A percentile compares a stretch with the other conserved stretches of the same genome.
Conservation (phyloP, 2,797 vertebrate genomes). For the Picus viridis region DNA sequence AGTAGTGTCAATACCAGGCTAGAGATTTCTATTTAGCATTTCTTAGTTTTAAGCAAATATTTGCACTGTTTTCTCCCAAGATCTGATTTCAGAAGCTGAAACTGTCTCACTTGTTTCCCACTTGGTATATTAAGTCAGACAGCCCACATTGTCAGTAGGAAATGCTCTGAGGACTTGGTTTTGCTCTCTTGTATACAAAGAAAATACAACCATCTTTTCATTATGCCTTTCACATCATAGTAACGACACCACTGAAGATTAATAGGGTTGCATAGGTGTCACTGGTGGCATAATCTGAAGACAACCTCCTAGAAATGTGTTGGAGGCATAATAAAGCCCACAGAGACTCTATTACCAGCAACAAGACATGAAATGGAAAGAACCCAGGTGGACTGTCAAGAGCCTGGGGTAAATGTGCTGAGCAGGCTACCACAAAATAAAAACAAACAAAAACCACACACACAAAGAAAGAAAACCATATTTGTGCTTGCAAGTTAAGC, state of each 20-base stretch:
- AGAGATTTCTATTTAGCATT: neutral
- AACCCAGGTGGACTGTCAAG: neutral
- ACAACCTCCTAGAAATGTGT: neutral
- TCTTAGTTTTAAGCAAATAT: neutral
- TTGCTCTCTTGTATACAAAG: neutral
- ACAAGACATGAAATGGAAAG: neutral
- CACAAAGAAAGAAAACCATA: neutral
- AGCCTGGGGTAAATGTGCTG: neutral
- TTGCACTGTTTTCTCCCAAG: neutral
- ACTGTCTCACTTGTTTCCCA: neutral
- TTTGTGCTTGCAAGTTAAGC: neutral
- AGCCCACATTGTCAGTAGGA: rapidly evolving
- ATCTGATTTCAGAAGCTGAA: neutral
- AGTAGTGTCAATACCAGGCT: neutral
- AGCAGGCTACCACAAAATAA: neutral
- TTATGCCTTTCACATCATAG: neutral
- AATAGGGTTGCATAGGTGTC: neutral
- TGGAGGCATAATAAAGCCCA: neutral
- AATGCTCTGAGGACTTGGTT: neutral
- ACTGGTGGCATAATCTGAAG: neutral
- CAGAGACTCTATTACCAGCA: neutral
- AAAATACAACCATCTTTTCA: neutral
- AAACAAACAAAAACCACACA: neutral
- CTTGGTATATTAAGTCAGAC: neutral
- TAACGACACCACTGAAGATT: neutral